Percentiles rank a stretch among this genome's conserved stretches.
phyloP scores from a whole-genome alignment of 2,113 vertebrate species.

The Oostethus manadensis region DNA sequence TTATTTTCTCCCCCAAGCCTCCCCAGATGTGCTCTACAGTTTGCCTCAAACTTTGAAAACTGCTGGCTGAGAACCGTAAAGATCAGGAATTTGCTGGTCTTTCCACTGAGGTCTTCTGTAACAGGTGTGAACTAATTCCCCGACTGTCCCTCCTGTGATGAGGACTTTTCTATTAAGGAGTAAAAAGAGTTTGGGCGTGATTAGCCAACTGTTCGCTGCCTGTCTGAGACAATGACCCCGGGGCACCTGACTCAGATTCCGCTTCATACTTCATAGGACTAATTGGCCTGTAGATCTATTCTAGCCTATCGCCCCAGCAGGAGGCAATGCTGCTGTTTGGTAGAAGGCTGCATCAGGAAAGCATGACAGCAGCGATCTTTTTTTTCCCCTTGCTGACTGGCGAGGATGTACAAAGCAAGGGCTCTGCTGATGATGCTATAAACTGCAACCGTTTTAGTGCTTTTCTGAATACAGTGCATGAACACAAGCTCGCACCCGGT shows the following conservation, averaged over 20 bases:
- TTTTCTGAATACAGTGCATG: too few relatives aligned
- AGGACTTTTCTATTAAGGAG: conserved; percentile 31
- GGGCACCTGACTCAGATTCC: conserved; percentile 7
- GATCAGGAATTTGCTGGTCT: neutral
- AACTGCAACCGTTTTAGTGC: too few relatives aligned
- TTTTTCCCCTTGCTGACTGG: too few relatives aligned
- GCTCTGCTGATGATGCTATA: too few relatives aligned
- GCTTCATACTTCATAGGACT: conserved; percentile 40
- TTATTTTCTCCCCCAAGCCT: too few relatives aligned
- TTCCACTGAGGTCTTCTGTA: conserved; percentile 14
- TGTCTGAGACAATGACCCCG: conserved; percentile 31
- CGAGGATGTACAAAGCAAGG: too few relatives aligned
- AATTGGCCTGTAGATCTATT: conserved; percentile 48
- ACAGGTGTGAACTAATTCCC: conserved; percentile 18
- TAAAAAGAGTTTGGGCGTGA: conserved; percentile 34
- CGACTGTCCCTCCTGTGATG: conserved; percentile 17
- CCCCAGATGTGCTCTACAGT: too few relatives aligned
- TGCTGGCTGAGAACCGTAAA: conserved; percentile 1
- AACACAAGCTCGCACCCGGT: too few relatives aligned
- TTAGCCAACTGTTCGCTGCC: conserved; percentile 41
- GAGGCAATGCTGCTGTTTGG: conserved; percentile 1
- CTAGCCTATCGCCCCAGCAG: conserved; percentile 13
- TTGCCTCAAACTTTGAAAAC: too few relatives aligned
- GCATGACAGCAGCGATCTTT: conserved; percentile 11
- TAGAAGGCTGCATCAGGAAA: conserved; percentile 6